A percentile compares a stretch with the other conserved stretches of the same genome.
Evolutionary conservation across 2,113 vertebrate species (phyloP).

Genomic region (Thamnophis sirtalis): DNA sequence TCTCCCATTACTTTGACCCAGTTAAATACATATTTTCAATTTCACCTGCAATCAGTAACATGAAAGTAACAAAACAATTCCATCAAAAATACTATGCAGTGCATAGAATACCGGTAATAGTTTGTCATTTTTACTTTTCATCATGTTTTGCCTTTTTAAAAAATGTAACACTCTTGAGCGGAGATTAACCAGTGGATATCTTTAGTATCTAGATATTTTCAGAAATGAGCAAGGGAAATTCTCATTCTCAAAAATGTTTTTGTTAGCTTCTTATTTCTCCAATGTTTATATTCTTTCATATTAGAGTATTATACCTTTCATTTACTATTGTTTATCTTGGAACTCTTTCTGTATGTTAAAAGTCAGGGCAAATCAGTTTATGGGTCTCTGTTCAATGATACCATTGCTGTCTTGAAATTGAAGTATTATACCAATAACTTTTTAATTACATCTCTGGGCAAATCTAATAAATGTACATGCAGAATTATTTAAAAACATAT

Average conservation of each 20-base stretch:
- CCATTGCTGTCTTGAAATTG: background rate
- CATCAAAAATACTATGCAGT: constrained; percentile 35
- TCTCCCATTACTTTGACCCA: background rate
- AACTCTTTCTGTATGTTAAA: background rate
- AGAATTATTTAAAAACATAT: background rate
- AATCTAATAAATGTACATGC: background rate
- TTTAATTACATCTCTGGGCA: background rate
- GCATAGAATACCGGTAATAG: constrained; percentile 36
- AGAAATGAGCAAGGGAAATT: constrained; percentile 20
- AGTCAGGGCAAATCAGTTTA: background rate
- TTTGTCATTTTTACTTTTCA: constrained; percentile 52
- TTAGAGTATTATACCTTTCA: background rate
- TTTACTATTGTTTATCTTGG: background rate
- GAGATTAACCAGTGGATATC: constrained; percentile 41
- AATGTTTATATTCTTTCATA: constrained; percentile 20
- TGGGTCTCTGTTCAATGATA: background rate
- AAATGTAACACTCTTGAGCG: background rate
- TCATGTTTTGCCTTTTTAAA: constrained; percentile 35
- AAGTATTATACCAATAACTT: background rate
- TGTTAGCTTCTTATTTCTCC: background rate
- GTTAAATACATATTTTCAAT: constrained; percentile 34
- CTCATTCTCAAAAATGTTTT: background rate
- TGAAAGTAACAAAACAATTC: constrained; percentile 54
- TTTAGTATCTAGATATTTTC: constrained; percentile 36
- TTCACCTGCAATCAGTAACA: constrained; percentile 55